Evolutionary conservation across 2,113 vertebrate species (phyloP).

Genomic region (Phylloscopus trochiloides): DNA sequence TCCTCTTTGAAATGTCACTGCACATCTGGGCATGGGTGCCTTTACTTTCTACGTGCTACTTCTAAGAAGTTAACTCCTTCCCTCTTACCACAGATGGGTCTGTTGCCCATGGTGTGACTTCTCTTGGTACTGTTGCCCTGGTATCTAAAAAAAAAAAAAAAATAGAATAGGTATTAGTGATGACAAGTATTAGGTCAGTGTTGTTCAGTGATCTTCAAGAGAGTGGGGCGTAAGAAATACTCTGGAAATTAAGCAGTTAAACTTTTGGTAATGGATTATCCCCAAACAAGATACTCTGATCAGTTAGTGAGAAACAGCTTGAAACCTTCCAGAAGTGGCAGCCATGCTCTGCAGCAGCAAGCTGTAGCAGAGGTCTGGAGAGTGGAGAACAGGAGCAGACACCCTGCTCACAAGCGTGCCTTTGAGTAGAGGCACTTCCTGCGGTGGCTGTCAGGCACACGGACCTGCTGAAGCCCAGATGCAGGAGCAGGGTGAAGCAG

Average conservation of each 20-base stretch:
- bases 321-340: background rate
- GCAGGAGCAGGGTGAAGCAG: background rate
- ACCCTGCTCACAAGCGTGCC: background rate
- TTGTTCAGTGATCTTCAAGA: background rate
- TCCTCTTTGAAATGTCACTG: background rate
- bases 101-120: fast-evolving
- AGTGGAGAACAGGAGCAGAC: background rate
- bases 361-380: background rate
- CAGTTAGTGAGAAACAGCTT: background rate
- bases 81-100: background rate
- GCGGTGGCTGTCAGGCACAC: fast-evolving
- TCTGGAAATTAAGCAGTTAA: background rate
- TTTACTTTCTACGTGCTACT: background rate
- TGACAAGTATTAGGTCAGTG: background rate
- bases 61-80: background rate
- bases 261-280: background rate
- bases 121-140: background rate
- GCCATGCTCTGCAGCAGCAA: background rate
- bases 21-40: background rate
- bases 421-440: background rate
- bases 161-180: background rate
- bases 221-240: background rate
- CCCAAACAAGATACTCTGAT: background rate
- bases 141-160: background rate
- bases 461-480: background rate